Conservation (phyloP, 2,888 invertebrate genomes). For the Allygus modestus region DNA sequence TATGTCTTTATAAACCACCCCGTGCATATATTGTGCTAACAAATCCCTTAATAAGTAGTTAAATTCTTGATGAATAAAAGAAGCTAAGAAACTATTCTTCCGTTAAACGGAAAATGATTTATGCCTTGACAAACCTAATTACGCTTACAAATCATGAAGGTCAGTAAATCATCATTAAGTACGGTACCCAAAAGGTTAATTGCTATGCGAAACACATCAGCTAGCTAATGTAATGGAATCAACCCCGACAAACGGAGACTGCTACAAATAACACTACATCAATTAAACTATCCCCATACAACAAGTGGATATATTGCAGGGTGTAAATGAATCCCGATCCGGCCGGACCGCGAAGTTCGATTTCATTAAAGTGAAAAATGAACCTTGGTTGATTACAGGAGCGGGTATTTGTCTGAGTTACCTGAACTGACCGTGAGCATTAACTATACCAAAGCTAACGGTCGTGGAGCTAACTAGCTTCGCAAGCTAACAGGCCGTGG, state of each 20-base stretch:
- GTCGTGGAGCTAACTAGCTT: neutral
- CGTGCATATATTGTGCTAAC: no score
- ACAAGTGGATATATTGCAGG: slow-evolving; percentile 29
- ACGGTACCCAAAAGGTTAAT: no score
- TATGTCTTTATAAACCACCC: no score
- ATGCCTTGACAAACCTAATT: no score
- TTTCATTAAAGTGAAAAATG: slow-evolving; percentile 61
- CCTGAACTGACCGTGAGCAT: slow-evolving; percentile 19
- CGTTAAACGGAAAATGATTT: no score
- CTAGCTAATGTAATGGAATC: neutral
- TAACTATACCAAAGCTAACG: slow-evolving; percentile 17
- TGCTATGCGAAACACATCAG: neutral
- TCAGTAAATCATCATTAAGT: no score
- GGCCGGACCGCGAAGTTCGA: slow-evolving; percentile 11
- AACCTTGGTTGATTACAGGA: slow-evolving; percentile 45
- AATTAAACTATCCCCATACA: slow-evolving; percentile 32
- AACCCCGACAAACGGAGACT: neutral
- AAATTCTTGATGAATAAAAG: no score
- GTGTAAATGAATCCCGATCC: slow-evolving; percentile 13
- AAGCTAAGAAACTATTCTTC: no score
- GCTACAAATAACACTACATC: neutral
- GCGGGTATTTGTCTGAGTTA: slow-evolving; percentile 38
- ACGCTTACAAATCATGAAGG: no score
- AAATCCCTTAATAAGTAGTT: no score
- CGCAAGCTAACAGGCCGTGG: neutral